Conservation (phyloP, 2,797 vertebrate genomes). For the Cercopithecus mitis region DNA sequence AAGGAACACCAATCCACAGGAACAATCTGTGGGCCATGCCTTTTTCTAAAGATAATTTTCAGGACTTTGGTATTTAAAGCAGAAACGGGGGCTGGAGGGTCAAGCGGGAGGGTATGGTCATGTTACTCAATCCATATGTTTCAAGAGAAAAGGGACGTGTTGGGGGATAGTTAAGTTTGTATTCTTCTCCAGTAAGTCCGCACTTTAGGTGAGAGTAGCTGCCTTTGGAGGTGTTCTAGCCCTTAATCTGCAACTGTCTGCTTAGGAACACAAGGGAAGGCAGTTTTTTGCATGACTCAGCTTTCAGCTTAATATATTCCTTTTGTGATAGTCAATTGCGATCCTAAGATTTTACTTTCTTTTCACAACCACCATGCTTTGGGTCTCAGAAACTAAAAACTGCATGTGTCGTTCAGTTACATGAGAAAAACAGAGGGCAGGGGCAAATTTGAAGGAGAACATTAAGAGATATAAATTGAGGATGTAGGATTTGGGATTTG, state of each 20-base stretch:
- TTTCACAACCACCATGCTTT: neutral
- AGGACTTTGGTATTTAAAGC: neutral
- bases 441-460: neutral
- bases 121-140: neutral
- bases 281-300: neutral
- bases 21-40: neutral
- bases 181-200: neutral
- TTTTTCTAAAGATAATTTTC: neutral
- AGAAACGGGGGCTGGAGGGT: neutral
- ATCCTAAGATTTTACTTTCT: neutral
- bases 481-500: neutral
- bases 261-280: neutral
- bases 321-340: neutral
- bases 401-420: neutral
- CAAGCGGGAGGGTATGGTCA: neutral
- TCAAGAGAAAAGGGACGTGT: neutral
- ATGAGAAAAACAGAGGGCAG: neutral
- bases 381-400: neutral
- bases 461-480: neutral
- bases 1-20: neutral
- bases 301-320: neutral
- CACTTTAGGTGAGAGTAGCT: neutral
- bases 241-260: neutral
- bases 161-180: neutral
- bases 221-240: neutral